These are phyloP conservation scores for Nothura maculosa DNA, from an alignment of 2,797 vertebrate genomes.

Conservation along the genomic window DNA sequence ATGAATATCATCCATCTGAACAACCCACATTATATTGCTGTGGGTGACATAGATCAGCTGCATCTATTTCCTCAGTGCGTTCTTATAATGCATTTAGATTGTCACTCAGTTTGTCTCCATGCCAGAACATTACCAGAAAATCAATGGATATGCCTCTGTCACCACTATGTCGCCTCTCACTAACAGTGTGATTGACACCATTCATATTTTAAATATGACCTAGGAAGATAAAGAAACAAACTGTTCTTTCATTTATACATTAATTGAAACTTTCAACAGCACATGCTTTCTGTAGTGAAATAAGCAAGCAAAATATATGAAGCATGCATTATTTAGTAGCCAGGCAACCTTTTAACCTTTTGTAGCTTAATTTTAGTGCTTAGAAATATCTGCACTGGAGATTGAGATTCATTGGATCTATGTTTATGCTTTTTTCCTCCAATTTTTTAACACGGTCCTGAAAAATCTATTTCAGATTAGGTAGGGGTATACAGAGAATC, in stretches of 20 bases:
- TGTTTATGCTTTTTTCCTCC: neutral
- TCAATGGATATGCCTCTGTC: constrained; percentile 39
- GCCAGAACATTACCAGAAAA: constrained; percentile 24
- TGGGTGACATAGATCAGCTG: neutral
- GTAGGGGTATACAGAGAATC: neutral
- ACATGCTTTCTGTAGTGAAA: neutral
- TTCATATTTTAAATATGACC: constrained; percentile 14
- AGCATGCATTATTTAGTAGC: neutral
- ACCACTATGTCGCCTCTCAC: constrained; percentile 22
- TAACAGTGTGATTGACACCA: constrained; percentile 8
- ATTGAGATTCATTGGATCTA: neutral
- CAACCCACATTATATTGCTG: neutral
- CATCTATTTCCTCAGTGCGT: neutral
- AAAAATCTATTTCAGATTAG: neutral
- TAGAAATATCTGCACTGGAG: neutral
- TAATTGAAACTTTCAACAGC: constrained; percentile 6
- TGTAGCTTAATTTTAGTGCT: neutral
- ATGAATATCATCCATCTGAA: too few species aligned
- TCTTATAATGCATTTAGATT: neutral
- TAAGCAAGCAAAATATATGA: neutral
- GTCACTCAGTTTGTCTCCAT: constrained; percentile 7
- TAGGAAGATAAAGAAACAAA: neutral
- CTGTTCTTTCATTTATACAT: neutral
- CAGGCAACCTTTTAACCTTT: neutral
- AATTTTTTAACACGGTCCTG: neutral